Evolutionary conservation across 2,797 vertebrate genomes (phyloP).

Genomic region (Lithobates pipiens): DNA sequence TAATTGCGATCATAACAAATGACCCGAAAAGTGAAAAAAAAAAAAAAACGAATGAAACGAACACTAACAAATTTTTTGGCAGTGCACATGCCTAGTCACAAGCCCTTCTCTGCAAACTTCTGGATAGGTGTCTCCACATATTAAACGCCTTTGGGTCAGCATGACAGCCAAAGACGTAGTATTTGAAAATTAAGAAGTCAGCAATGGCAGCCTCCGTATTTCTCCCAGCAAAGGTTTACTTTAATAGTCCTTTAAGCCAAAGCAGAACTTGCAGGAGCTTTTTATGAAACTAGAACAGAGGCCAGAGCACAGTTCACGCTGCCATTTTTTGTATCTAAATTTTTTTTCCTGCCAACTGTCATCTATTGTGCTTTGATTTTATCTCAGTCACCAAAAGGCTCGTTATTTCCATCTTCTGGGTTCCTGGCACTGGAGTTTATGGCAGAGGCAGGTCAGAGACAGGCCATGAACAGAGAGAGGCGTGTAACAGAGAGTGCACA

Average conservation of each 20-base stretch:
- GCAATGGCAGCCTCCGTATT: not conserved
- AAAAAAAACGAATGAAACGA: no score
- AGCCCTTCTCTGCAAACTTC: no score
- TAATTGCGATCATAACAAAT: no score
- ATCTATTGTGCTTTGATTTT: constrained; percentile 2
- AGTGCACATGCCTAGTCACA: no score
- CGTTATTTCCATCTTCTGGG: constrained; percentile 10
- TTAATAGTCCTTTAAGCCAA: not conserved
- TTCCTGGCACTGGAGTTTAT: constrained; percentile 9
- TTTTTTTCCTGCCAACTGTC: not conserved
- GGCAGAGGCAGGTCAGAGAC: not conserved
- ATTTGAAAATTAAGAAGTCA: not conserved
- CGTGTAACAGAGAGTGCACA: not conserved
- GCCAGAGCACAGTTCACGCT: not conserved
- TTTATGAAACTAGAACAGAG: not conserved
- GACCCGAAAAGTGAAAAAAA: no score
- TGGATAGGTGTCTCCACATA: no score
- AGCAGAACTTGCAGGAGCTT: not conserved
- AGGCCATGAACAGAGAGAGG: not conserved
- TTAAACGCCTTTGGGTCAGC: not conserved
- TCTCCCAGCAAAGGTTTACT: not conserved
- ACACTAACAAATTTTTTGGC: no score
- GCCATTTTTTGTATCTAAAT: not conserved
- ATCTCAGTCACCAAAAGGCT: not conserved
- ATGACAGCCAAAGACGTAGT: not conserved